Conservation (phyloP, 1,140 invertebrate species). For the Ceratina australensis region DNA sequence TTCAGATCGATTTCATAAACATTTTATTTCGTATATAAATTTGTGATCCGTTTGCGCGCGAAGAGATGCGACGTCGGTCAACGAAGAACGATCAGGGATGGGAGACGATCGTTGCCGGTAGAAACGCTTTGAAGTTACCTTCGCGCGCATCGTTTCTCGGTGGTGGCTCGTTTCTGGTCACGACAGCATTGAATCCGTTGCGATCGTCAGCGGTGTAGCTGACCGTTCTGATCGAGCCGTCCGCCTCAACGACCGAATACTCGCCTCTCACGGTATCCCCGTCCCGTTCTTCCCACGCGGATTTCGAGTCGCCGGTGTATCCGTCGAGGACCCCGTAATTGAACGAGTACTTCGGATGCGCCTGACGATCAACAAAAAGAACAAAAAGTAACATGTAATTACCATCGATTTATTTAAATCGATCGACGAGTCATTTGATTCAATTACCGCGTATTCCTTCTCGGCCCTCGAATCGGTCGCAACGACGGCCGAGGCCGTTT, state of each 20-base stretch:
- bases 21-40: too few relatives aligned
- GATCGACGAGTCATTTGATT: too few relatives aligned
- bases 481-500: constrained; percentile 57
- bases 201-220: constrained; percentile 87
- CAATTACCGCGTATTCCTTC: constrained; percentile 44
- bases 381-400: too few relatives aligned
- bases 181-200: constrained; percentile 81
- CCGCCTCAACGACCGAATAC: constrained; percentile 82
- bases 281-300: constrained; percentile 79
- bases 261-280: constrained; percentile 83
- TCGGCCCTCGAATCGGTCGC: constrained; percentile 51
- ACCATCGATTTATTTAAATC: too few relatives aligned
- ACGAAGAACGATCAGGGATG: not conserved
- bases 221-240: constrained; percentile 82
- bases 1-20: too few relatives aligned
- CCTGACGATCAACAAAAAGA: too few relatives aligned
- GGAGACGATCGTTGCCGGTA: constrained; percentile 36
- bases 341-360: constrained; percentile 80
- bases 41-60: not conserved
- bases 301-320: constrained; percentile 81
- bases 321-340: constrained; percentile 81
- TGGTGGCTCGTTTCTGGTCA: constrained; percentile 67
- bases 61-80: too few relatives aligned
- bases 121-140: constrained; percentile 47
- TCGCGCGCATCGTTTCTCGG: constrained; percentile 28